Evolutionary conservation across 1,140 invertebrate genomes (phyloP), one percentile per base, ranked within the genome.

Genomic region (Sitodiplosis mosellana): DNA sequence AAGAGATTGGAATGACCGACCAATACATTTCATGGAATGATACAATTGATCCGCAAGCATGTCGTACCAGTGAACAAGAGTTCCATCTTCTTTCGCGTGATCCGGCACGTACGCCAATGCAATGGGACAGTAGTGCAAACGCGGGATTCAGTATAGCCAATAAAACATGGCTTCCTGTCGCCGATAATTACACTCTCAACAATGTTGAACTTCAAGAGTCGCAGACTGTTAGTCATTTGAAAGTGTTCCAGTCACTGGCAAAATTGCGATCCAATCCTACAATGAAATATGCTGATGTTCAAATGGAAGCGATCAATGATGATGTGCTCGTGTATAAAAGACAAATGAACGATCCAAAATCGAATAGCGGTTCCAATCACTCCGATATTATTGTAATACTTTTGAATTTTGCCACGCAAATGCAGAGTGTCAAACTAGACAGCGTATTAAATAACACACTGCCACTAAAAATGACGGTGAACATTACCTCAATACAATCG

Each of bases 131-230:
- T 27, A 27, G 10, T 3, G 10, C 4, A 27, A 27, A 27, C 10
- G 27, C 4, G 36, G 44, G 48, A 17, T 75, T 75, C 55, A 67
- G 63, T 5, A 67, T 54, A 0, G 65, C 45, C 11, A 61, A 59
- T 5, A 66, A 52, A 19, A 73, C 78, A 2, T 83, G 79, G 78
- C 59, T 82, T 1, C 77, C 78, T 0, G 67, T 81, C 2, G 67
- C 76, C 51, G 53, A 61, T 1, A 74, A 76, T 54, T 80, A 76
- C 54, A 57, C 52, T 22, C 64, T 51, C 0, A 47, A 75, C 0
- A 79, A 78, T 57, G 58, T 76, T 8, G 60, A 60, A 0, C 53
- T 48, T 4, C 60, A 71, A 49, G 59, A 64, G 38, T 21, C 19
- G 0, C 53, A 55, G 0, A 1, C 47, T 0, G 60, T 59, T 38